Conservation (phyloP, 1,140 invertebrate genomes). For the Megathymus violae region DNA sequence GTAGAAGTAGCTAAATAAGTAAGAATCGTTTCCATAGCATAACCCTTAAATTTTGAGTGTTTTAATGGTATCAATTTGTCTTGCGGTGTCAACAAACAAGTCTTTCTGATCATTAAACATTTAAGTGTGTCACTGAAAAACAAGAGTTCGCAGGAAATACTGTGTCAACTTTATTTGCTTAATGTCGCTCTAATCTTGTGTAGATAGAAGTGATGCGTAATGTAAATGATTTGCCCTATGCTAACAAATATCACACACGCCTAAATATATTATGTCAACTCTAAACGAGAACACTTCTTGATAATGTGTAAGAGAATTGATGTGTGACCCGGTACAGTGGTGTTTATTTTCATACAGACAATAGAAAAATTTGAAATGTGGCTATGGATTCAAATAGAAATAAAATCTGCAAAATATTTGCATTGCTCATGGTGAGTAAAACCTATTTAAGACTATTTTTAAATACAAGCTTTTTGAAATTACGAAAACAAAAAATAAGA, state of each 20-base stretch:
- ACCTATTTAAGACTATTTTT: too few relatives aligned
- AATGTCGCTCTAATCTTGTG: constrained; percentile 61
- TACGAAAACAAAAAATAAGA: too few relatives aligned
- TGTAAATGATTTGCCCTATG: constrained; percentile 56
- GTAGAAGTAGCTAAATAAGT: too few relatives aligned
- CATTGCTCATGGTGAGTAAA: constrained; percentile 55
- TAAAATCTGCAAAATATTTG: constrained; percentile 46
- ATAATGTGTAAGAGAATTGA: constrained; percentile 18
- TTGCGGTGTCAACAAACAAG: neutral
- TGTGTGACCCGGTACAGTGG: constrained; percentile 4
- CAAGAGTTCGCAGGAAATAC: constrained; percentile 59
- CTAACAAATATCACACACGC: constrained; percentile 56
- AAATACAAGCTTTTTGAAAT: too few relatives aligned
- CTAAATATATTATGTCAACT: constrained; percentile 57
- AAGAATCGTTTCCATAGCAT: too few relatives aligned
- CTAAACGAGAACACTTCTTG: constrained; percentile 41
- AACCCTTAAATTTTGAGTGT: too few relatives aligned
- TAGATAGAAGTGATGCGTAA: constrained; percentile 48
- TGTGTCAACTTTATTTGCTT: constrained; percentile 69
- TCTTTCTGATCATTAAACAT: neutral
- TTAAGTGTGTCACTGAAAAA: constrained; percentile 27
- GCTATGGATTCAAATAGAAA: constrained; percentile 56
- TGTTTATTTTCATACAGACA: constrained; percentile 7
- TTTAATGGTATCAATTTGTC: too few relatives aligned
- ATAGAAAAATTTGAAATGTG: constrained; percentile 44